Percentiles rank a stretch among this genome's conserved stretches.
phyloP scores from a whole-genome alignment of 2,797 vertebrate genomes.

The Ctenochaetus hawaiiensis region DNA sequence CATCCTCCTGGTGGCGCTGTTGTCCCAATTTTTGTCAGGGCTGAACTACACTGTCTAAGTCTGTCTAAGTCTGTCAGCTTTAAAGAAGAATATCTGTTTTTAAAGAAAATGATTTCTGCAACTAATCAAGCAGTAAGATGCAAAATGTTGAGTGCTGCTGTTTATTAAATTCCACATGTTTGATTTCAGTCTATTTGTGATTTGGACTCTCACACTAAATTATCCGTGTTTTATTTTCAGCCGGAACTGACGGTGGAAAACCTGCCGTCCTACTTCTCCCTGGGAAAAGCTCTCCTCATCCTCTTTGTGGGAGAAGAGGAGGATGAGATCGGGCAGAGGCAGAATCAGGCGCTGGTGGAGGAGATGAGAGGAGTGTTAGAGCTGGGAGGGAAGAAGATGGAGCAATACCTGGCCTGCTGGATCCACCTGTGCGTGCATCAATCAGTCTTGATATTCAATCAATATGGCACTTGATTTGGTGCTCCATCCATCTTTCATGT shows the following conservation, averaged over 20 bases:
- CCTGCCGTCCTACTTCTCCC: slow-evolving; percentile 87
- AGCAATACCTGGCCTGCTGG: slow-evolving; percentile 88
- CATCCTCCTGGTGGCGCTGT: slow-evolving; percentile 7
- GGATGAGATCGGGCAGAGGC: slow-evolving; percentile 66
- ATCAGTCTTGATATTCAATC: not conserved
- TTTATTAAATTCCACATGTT: too few relatives aligned
- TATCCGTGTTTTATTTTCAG: slow-evolving; percentile 71
- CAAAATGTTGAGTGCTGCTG: too few relatives aligned
- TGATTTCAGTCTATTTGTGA: too few relatives aligned
- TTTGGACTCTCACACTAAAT: too few relatives aligned
- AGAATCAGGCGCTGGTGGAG: slow-evolving; percentile 72
- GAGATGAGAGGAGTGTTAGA: slow-evolving; percentile 75
- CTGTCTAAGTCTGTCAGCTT: not conserved
- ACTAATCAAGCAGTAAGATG: too few relatives aligned
- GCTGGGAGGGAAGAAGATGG: slow-evolving; percentile 49
- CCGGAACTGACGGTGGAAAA: slow-evolving; percentile 94
- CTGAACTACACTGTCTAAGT: not conserved
- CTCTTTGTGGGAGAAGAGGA: slow-evolving; percentile 90
- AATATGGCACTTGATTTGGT: not conserved
- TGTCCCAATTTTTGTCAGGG: not conserved
- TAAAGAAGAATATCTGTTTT: not conserved
- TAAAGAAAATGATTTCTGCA: too few relatives aligned
- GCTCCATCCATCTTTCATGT: not conserved
- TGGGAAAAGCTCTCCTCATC: slow-evolving; percentile 89
- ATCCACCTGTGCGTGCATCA: slow-evolving; percentile 90